Base-by-base conservation (phyloP, 2,888 invertebrate genomes). In the Cremastinae sp. region DNA sequence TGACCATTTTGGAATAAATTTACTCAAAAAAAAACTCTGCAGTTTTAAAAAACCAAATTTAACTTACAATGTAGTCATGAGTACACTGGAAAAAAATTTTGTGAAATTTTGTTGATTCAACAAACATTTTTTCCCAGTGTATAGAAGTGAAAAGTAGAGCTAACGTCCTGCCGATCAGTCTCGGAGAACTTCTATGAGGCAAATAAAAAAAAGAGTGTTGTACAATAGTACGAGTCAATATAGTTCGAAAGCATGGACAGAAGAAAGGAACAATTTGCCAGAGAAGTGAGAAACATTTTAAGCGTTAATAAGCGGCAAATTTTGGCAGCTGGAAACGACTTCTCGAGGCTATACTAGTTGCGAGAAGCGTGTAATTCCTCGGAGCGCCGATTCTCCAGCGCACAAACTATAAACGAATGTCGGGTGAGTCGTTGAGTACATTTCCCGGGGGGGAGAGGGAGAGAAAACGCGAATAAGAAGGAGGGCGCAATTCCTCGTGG, bases 351-450 rank as follows among this genome's bases (percentile, higher is more conserved):
- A 61, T 18, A 61, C 58, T 47, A 58, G 58, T 61, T 49, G 72
- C 58, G 76, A 73, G 73, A 76, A 76, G 68, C 76, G 76, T 76
- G 72, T 76, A 76, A 76, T 76, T 76, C 69, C 69, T 76, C 65
- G 53, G 76, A 64, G 64, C 41, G 47, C 43, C 41, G 62, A 53
- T 53, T 28, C 59, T 10, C 34, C 49, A 43, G 45, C 54, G 38
- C 12, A 45, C 4, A 22, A 58, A 45, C 56, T 20, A 58, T 45
- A 47, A 47, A 49, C 22, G 58, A 14, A 47, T 28, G 56, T 51
- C 28, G 64, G 68, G 75, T 71, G 64, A 76, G 72, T 76, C 76
- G 69, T 76, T 69, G 59, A 76, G 72, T 72, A 76, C 69, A 73
- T 76, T 64, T 69, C 76, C 64, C 69, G 36, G 68, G 45, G 45